These are phyloP conservation scores for Riparia riparia DNA, from an alignment of 2,113 vertebrate genomes.

Conservation along the genomic window DNA sequence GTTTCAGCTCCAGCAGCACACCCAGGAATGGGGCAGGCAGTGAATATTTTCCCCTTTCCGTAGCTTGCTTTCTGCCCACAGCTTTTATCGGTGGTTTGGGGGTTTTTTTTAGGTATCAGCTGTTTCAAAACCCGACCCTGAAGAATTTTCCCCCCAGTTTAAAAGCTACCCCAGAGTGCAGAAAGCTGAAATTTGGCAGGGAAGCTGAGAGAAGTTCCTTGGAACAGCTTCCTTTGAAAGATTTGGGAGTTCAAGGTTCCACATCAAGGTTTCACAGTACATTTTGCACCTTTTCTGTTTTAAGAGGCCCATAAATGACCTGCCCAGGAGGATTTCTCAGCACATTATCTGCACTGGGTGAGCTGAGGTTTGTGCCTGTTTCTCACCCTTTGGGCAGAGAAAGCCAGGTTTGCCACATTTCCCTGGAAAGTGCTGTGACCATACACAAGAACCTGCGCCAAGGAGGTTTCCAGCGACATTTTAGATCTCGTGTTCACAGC, in stretches of 20 bases:
- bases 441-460: background rate
- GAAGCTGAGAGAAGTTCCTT: background rate
- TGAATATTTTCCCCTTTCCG: background rate
- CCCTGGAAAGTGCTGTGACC: background rate
- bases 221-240: background rate
- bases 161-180: background rate
- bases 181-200: background rate
- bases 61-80: background rate
- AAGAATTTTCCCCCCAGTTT: background rate
- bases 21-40: background rate
- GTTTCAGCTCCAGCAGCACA: background rate
- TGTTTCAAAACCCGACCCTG: background rate
- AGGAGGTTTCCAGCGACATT: background rate
- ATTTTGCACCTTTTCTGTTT: background rate
- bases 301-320: background rate
- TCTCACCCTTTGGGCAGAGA: background rate
- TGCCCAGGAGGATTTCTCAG: background rate
- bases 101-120: background rate
- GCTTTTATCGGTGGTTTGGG: background rate
- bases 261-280: background rate
- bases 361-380: background rate
- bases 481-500: fast-evolving
- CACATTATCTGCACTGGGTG: background rate
- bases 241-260: background rate
- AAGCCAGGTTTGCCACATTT: background rate